phyloP scores from a whole-genome alignment of 2,888 invertebrate species.

The Torymus tubicola region DNA sequence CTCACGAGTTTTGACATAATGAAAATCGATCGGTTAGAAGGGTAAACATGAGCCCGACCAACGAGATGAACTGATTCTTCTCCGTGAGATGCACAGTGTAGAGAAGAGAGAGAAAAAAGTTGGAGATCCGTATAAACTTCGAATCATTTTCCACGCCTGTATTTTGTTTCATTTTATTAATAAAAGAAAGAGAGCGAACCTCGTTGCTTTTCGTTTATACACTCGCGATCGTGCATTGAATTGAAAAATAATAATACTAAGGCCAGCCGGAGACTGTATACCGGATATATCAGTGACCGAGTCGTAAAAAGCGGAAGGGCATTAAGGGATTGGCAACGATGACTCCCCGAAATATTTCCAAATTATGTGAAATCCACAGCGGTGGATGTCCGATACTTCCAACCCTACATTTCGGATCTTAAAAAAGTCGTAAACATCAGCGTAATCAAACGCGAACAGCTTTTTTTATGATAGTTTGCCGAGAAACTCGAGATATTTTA shows the following conservation, averaged over 20 bases:
- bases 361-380: background rate
- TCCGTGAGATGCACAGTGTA: no score
- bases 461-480: background rate
- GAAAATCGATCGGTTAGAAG: conserved; percentile 43
- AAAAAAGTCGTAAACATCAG: conserved; percentile 11
- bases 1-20: conserved; percentile 29
- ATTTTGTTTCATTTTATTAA: no score
- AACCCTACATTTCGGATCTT: no score
- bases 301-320: conserved; percentile 8
- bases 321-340: background rate
- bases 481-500: no score
- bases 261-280: background rate
- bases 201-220: no score
- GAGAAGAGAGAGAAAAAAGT: no score
- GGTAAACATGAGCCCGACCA: background rate
- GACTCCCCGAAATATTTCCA: conserved; percentile 8
- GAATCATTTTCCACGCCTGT: no score
- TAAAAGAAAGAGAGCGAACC: no score
- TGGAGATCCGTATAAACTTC: no score
- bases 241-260: background rate
- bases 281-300: background rate
- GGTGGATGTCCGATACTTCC: no score
- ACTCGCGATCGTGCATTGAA: background rate
- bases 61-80: conserved; percentile 18
- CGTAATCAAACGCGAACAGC: background rate